Base-by-base conservation (phyloP, 2,797 vertebrate species). In the Ctenosaura bakeri region DNA sequence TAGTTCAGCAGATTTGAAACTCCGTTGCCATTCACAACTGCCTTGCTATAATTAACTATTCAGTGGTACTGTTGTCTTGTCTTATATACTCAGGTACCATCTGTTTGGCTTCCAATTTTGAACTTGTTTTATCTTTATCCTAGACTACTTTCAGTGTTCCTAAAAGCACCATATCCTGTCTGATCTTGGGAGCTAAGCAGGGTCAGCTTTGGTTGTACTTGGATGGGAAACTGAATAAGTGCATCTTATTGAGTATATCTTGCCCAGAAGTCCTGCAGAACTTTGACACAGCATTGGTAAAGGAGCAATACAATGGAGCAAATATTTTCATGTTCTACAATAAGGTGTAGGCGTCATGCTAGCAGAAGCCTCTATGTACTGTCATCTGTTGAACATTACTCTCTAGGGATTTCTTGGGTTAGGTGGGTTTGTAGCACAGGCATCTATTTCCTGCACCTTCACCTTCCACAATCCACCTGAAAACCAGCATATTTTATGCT, bases 231-330 rank as follows among this genome's bases (percentile, higher is more conserved):
- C 24, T 66, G 64, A 26, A 69, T 74, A 74, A 16, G n/a, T n/a
- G n/a, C 22, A 74, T n/a, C n/a, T 18, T 74, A 18, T 38, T 74
- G 71, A 2, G 5, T 69, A 32, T 35, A 35, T 35, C 71, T 74
- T 74, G 71, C n/a, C 71, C n/a, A 74, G 16, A n/a, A 16, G 71
- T 18, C 71, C n/a, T 35, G 13, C 71, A 5, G 29, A 14, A 18
- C n/a, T n/a, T 78, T 20, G 42, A 26, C 76, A 46, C 42, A 78
- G 26, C 20, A 26, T 12, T 46, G n/a, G 9, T 56, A 32, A 46
- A 56, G 46, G 13, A 14, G 24, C 13, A 50, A 83, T n/a, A 46
- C 12, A 0, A 0, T 1, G 32, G 6, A 26, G 0, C 0, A 0
- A 87, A 78, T 20, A 46, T n/a, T 0, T 77, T 56, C 35, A 66